Percentiles rank a stretch among this genome's conserved stretches.
Evolutionary conservation across 2,113 vertebrate species (phyloP).

Genomic region (Laticauda laticaudata): DNA sequence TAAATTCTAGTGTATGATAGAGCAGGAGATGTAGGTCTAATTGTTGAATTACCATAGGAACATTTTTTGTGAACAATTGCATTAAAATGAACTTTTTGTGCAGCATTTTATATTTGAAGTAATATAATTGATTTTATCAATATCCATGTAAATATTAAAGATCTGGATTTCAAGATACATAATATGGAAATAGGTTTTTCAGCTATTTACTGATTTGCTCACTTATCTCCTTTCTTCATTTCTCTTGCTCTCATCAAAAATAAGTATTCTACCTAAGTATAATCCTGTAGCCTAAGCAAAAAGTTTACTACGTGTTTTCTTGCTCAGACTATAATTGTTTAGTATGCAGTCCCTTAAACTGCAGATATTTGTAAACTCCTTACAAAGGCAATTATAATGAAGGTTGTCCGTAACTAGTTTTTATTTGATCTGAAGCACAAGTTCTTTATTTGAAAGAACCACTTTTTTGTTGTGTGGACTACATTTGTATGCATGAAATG

Average conservation of each 20-base stretch:
- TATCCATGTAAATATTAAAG: constrained; percentile 20
- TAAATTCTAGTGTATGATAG: neutral
- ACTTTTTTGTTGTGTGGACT: constrained; percentile 24
- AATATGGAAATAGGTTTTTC: neutral
- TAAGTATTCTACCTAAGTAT: constrained; percentile 22
- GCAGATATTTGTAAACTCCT: constrained; percentile 58
- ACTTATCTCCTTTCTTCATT: neutral
- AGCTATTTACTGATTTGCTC: neutral
- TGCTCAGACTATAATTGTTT: constrained; percentile 54
- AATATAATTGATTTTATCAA: constrained; percentile 49
- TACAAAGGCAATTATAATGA: constrained; percentile 41
- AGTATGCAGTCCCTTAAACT: constrained; percentile 36
- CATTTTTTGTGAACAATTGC: constrained; percentile 41
- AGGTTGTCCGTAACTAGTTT: constrained; percentile 35
- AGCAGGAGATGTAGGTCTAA: constrained; percentile 33
- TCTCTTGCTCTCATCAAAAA: neutral
- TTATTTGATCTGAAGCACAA: constrained; percentile 23
- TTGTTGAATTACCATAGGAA: constrained; percentile 19
- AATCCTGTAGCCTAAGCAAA: constrained; percentile 58
- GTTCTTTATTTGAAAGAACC: constrained; percentile 37
- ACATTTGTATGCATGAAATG: constrained; percentile 48
- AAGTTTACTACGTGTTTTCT: constrained; percentile 57
- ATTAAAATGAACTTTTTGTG: constrained; percentile 25
- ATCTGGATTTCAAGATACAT: constrained; percentile 38
- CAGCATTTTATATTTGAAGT: constrained; percentile 47